phyloP scores from a whole-genome alignment of 2,888 invertebrate genomes.

The Lobophora halterata region DNA sequence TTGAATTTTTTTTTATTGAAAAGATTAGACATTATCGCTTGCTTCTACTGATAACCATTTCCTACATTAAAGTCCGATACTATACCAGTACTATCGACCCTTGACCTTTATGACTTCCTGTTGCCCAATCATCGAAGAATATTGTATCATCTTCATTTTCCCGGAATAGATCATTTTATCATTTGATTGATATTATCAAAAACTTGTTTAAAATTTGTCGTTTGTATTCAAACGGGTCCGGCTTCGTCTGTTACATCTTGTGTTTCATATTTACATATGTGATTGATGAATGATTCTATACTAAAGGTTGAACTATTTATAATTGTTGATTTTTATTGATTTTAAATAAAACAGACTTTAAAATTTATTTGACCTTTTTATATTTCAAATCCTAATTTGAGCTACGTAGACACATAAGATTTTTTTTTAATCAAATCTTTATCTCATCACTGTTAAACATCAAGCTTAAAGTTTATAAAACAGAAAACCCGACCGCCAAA shows the following conservation, averaged over 20 bases:
- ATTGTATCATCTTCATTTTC: conserved; percentile 25
- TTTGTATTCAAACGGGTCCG: conserved; percentile 16
- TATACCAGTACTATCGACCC: conserved; percentile 28
- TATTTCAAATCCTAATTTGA: no score
- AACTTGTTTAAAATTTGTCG: conserved; percentile 18
- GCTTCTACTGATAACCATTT: conserved; percentile 35
- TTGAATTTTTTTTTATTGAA: no score
- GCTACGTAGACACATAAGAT: no score
- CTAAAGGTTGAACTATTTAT: neutral
- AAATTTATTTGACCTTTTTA: no score
- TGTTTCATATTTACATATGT: conserved; percentile 4
- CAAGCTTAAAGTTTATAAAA: no score
- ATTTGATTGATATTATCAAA: conserved; percentile 11
- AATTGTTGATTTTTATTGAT: neutral
- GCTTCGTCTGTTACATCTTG: conserved; percentile 3
- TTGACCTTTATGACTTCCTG: conserved; percentile 39
- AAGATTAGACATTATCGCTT: conserved; percentile 23
- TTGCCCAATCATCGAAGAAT: conserved; percentile 32
- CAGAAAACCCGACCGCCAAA: no score
- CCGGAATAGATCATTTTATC: conserved; percentile 7
- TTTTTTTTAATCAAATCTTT: no score
- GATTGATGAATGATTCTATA: conserved; percentile 8
- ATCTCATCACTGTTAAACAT: no score
- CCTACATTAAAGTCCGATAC: conserved; percentile 36
- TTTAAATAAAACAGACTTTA: no score